These are phyloP conservation scores for Erpetoichthys calabaricus DNA, from an alignment of 2,797 vertebrate genomes.

Conservation along the genomic window DNA sequence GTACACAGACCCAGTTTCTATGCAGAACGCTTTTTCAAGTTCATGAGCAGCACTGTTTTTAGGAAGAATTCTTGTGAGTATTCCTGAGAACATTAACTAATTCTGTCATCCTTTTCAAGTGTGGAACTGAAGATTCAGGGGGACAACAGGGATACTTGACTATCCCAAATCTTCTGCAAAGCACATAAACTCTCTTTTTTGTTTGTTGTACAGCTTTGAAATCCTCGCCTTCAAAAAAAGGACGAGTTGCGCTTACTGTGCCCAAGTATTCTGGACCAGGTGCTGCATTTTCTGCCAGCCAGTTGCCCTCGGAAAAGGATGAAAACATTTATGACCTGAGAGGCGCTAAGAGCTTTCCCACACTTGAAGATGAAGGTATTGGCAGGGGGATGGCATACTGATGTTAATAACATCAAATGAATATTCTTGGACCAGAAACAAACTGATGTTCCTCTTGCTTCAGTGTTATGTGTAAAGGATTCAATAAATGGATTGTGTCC, in stretches of 20 bases:
- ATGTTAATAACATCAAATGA: too few relatives aligned
- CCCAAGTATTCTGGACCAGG: slow-evolving; percentile 67
- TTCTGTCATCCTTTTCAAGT: too few relatives aligned
- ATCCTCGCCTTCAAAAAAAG: slow-evolving; percentile 93
- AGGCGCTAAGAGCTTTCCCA: slow-evolving; percentile 84
- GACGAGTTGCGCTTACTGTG: slow-evolving; percentile 68
- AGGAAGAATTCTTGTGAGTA: slow-evolving; percentile 90
- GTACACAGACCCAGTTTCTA: slow-evolving; percentile 95
- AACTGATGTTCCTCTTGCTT: not conserved
- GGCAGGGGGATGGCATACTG: not conserved
- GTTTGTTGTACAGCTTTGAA: slow-evolving; percentile 60
- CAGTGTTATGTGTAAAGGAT: not conserved
- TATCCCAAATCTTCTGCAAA: too few relatives aligned
- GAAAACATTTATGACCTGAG: slow-evolving; percentile 80
- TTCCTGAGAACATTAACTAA: not conserved
- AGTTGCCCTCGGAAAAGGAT: slow-evolving; percentile 74
- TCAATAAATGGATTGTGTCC: not conserved
- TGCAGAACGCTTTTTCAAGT: slow-evolving; percentile 90
- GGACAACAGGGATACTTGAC: too few relatives aligned
- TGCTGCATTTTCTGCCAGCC: slow-evolving; percentile 80
- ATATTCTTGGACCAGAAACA: too few relatives aligned
- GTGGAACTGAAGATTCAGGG: too few relatives aligned
- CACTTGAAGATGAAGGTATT: slow-evolving; percentile 82
- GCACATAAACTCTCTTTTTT: not conserved
- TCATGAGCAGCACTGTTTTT: slow-evolving; percentile 89